Base-by-base conservation (phyloP, 2,888 invertebrate species). In the Portevinia maculata region DNA sequence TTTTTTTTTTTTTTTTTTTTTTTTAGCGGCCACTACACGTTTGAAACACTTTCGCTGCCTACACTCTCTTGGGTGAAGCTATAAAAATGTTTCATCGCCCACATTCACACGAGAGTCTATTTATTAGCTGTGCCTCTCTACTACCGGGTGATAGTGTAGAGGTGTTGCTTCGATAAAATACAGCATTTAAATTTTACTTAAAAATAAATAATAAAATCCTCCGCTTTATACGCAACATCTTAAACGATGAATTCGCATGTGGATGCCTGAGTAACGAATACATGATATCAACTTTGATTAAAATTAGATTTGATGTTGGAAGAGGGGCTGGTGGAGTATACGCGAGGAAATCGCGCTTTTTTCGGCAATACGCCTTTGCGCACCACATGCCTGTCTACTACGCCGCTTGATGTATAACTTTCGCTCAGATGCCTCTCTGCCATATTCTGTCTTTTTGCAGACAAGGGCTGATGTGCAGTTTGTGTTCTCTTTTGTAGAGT, bases 241-340 rank as follows among this genome's bases (percentile, higher is more conserved):
- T 4, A 7, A 44, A 9, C 46, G 2, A 13, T 13, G n/a, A 39
- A 13, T 4, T 19, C n/a, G 30, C 3, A 7, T 59, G 13, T 32
- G 32, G n/a, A n/a, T 41, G 52, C 28, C 8, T 39, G 19, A 28
- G 59, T 39, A 41, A 21, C 52, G 53, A 52, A 50, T 32, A 57
- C 60, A 55, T 46, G 78, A 76, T 78, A 78, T 67, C 78, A 65
- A 62, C 53, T 78, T 83, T 83, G 71, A 83, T 67, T 83, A 83
- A 78, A 83, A 57, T 83, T 78, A 83, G 78, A 83, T 73, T 65
- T 71, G 5, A 24, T 15, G n/a, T n/a, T n/a, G n/a, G 65, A 17
- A 8, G 53, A 7, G 32, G 32, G 28, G 28, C n/a, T n/a, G 28
- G 53, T n/a, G 30, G 19, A 15, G 9, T 60, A 9, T 28, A n/a